phyloP scores from a whole-genome alignment of 2,888 invertebrate genomes.

The Cataglyphis livida region DNA sequence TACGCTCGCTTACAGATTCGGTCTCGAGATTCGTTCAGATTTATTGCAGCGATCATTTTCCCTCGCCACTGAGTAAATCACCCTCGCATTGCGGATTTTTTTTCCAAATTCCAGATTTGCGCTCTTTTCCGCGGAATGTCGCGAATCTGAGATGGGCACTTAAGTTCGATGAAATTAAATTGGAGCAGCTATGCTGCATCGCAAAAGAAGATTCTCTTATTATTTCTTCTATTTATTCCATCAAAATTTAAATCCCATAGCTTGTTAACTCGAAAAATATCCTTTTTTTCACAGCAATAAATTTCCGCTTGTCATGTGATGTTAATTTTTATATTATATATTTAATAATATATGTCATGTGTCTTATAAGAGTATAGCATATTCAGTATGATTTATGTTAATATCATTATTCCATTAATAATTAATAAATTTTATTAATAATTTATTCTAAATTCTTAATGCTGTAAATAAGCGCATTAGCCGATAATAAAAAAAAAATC shows the following conservation, averaged over 20 bases:
- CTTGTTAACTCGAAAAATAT: background rate
- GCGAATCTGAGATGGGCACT: background rate
- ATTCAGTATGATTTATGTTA: background rate
- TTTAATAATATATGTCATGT: background rate
- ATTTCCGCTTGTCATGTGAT: background rate
- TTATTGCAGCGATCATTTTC: slow-evolving; percentile 42
- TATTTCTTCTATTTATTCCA: background rate
- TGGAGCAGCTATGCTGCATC: background rate
- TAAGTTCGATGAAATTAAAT: slow-evolving; percentile 19
- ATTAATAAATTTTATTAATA: background rate
- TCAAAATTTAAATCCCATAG: background rate
- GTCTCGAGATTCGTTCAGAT: slow-evolving; percentile 33
- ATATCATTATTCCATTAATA: background rate
- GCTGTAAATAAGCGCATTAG: background rate
- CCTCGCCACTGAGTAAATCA: slow-evolving; percentile 24
- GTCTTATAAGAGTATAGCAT: background rate
- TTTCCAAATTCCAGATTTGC: slow-evolving; percentile 6
- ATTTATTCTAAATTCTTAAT: background rate
- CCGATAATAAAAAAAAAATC: background rate
- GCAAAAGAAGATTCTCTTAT: background rate
- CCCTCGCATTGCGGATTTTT: slow-evolving; percentile 2
- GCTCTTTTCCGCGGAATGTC: background rate
- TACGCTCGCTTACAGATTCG: slow-evolving; percentile 12
- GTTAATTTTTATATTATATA: background rate
- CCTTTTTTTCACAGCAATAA: background rate